phyloP scores from a whole-genome alignment of 2,888 invertebrate genomes.

The Coenonympha glycerion region DNA sequence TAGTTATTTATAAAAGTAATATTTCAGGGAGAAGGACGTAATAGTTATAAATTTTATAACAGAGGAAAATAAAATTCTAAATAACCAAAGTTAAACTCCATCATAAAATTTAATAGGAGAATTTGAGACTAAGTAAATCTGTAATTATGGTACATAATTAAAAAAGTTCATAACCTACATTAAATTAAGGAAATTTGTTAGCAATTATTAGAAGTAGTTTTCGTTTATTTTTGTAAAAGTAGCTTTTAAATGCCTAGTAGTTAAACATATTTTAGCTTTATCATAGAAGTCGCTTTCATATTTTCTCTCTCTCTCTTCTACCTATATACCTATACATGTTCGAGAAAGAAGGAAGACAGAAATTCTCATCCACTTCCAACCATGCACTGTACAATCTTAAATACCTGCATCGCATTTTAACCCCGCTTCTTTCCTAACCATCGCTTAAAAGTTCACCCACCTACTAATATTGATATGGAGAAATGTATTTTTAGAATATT shows the following conservation, averaged over 20 bases:
- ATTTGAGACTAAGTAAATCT: background rate
- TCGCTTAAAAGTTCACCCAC: constrained; percentile 11
- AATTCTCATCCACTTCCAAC: constrained; percentile 19
- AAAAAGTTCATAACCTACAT: too few species aligned
- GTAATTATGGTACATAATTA: too few species aligned
- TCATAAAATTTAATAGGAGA: too few species aligned
- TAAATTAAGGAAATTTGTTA: too few species aligned
- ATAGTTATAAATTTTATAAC: too few species aligned
- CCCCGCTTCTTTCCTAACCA: constrained; percentile 11
- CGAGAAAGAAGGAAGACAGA: constrained; percentile 20
- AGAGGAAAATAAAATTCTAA: too few species aligned
- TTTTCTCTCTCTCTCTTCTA: background rate
- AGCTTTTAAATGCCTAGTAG: background rate
- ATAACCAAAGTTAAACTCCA: too few species aligned
- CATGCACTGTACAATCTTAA: constrained; percentile 21
- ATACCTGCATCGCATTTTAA: constrained; percentile 17
- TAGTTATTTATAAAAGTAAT: too few species aligned
- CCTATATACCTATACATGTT: constrained; percentile 6
- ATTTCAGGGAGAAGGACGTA: too few species aligned
- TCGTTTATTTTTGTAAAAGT: background rate
- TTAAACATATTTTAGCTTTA: background rate
- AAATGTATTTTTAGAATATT: background rate
- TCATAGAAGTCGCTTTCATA: background rate
- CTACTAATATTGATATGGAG: constrained; percentile 10
- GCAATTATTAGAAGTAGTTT: too few species aligned